phyloP scores from a whole-genome alignment of 2,797 vertebrate genomes.

The Morelia viridis region DNA sequence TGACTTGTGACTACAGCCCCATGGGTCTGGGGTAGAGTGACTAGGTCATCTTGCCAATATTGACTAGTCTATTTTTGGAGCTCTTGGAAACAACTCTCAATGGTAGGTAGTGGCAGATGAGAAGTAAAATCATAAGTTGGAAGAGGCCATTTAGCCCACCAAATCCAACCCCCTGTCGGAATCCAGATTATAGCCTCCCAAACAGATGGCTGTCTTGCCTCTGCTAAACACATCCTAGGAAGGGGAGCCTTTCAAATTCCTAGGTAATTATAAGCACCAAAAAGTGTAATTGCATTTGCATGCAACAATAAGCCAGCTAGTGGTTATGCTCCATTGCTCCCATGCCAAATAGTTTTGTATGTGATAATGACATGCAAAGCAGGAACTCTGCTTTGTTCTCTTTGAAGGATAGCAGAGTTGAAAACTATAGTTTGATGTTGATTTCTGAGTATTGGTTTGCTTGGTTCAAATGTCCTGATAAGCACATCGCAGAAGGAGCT shows the following conservation, averaged over 20 bases:
- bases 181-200: not conserved
- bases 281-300: not conserved
- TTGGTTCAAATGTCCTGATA: not conserved
- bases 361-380: not conserved
- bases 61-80: not conserved
- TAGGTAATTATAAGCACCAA: not conserved
- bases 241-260: not conserved
- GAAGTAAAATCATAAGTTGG: not conserved
- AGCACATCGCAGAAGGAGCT: not conserved
- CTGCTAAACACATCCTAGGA: not conserved
- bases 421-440: not conserved
- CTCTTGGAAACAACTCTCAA: not conserved
- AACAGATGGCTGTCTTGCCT: not conserved
- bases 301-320: not conserved
- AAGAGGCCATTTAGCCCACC: not conserved
- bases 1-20: not conserved
- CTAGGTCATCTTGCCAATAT: rapidly evolving
- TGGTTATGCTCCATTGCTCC: not conserved
- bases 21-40: rapidly evolving
- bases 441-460: not conserved
- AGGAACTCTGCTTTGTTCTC: not conserved
- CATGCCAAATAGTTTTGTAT: not conserved
- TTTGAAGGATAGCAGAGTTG: not conserved
- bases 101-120: not conserved
- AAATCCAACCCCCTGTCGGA: not conserved